A percentile compares a stretch with the other conserved stretches of the same genome.
phyloP scores from a whole-genome alignment of 2,797 vertebrate species.

The Leuciscus waleckii region DNA sequence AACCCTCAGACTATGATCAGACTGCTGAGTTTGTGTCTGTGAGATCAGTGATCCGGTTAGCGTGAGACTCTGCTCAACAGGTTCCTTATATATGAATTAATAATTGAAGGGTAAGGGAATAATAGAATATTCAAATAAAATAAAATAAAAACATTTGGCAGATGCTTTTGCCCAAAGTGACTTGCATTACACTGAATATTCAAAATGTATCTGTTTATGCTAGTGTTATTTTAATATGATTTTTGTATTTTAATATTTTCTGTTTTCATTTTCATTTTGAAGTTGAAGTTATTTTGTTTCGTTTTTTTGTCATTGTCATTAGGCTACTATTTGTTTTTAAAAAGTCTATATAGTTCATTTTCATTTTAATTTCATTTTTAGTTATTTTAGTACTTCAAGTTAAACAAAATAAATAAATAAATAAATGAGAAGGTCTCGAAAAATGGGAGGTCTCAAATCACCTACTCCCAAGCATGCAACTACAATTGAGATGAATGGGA shows the following conservation, averaged over 20 bases:
- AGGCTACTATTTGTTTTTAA: too few relatives aligned
- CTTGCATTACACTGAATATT: background rate
- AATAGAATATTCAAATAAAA: too few relatives aligned
- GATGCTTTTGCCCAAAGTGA: background rate
- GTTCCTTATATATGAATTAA: background rate
- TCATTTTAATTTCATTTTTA: too few relatives aligned
- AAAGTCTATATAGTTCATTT: too few relatives aligned
- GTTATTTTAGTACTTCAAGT: too few relatives aligned
- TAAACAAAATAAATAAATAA: too few relatives aligned
- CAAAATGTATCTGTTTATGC: background rate
- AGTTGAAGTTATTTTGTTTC: background rate
- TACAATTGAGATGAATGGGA: constrained; percentile 16
- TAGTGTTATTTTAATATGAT: background rate
- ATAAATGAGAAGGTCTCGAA: too few relatives aligned
- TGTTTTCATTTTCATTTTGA: background rate
- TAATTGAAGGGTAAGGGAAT: too few relatives aligned
- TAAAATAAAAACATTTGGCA: background rate
- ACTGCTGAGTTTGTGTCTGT: background rate
- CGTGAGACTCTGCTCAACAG: background rate
- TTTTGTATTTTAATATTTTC: background rate
- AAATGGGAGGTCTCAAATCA: background rate
- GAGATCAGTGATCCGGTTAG: background rate
- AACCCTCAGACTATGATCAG: background rate
- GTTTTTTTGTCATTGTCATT: background rate
- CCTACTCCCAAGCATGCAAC: background rate